Percentiles rank a stretch among this genome's conserved stretches.
Evolutionary conservation across 2,113 vertebrate genomes (phyloP).

Genomic region (Clarias magur): DNA sequence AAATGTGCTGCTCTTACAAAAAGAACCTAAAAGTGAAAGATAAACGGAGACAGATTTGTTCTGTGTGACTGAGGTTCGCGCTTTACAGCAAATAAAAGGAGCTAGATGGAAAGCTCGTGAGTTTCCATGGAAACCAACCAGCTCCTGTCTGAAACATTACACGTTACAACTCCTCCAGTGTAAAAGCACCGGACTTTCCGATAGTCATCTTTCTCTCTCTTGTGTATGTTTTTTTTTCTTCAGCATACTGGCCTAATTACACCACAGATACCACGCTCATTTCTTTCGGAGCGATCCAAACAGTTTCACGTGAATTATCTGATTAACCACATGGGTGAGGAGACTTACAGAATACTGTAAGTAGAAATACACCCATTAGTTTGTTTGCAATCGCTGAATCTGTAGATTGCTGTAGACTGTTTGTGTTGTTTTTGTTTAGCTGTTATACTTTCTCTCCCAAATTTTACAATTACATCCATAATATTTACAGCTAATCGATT

Average conservation of each 20-base stretch:
- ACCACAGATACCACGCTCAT: not conserved
- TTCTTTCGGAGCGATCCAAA: not conserved
- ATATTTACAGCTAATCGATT: not conserved
- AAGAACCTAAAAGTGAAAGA: not conserved
- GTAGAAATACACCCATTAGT: not conserved
- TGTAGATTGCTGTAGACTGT: not conserved
- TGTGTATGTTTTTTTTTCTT: not conserved
- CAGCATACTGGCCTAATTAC: not conserved
- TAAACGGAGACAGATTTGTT: not conserved
- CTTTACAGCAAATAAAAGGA: constrained; percentile 5
- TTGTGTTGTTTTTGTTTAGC: not conserved
- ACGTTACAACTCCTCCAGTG: not conserved
- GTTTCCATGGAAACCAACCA: constrained; percentile 45
- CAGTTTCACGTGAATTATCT: not conserved
- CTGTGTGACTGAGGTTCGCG: not conserved
- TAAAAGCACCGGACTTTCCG: not conserved
- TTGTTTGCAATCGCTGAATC: not conserved
- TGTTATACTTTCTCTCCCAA: not conserved
- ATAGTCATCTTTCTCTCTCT: not conserved
- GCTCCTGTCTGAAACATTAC: constrained; percentile 26
- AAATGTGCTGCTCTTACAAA: not conserved
- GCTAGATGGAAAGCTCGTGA: constrained; percentile 21
- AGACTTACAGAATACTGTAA: too few species aligned
- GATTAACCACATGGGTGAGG: not conserved
- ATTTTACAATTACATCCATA: not conserved